These are phyloP conservation scores for Cecropterus lyciades DNA, from an alignment of 1,140 invertebrate genomes.

Conservation along the genomic window DNA sequence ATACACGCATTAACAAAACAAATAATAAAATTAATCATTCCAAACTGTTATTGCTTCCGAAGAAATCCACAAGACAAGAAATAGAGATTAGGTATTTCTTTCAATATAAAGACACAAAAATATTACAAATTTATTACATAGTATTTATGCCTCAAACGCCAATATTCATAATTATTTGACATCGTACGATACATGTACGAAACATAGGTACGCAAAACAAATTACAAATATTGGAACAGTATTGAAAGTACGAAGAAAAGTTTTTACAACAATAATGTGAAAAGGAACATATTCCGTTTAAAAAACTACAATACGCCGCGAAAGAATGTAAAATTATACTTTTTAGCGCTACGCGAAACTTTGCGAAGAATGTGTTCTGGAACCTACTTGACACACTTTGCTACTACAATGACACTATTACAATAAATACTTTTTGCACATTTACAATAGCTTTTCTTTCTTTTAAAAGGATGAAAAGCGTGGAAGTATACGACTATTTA, in stretches of 20 bases:
- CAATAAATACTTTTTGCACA: constrained; percentile 26
- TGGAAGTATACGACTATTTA: not conserved
- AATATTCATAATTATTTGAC: too few relatives aligned
- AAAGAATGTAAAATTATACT: constrained; percentile 25
- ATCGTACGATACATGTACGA: too few relatives aligned
- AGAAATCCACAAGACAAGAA: too few relatives aligned
- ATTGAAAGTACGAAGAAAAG: not conserved
- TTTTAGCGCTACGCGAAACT: constrained; percentile 22
- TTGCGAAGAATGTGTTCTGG: constrained; percentile 24
- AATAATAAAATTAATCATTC: too few relatives aligned
- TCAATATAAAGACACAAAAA: too few relatives aligned
- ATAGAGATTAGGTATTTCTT: too few relatives aligned
- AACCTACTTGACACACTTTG: constrained; percentile 28
- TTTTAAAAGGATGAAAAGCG: not conserved
- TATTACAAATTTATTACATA: too few relatives aligned
- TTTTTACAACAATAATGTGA: constrained; percentile 11
- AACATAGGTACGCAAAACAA: not conserved
- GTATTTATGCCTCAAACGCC: too few relatives aligned
- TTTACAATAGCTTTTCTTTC: constrained; percentile 19
- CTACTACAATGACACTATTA: constrained; percentile 24
- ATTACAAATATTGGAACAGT: not conserved
- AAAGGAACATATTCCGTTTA: constrained; percentile 22
- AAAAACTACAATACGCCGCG: constrained; percentile 19
- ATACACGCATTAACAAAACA: too few relatives aligned
- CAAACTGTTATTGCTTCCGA: too few relatives aligned